Percentiles rank a stretch among this genome's conserved stretches.
Conservation (phyloP, 2,888 invertebrate genomes). For the Drosophila imparisetae region DNA sequence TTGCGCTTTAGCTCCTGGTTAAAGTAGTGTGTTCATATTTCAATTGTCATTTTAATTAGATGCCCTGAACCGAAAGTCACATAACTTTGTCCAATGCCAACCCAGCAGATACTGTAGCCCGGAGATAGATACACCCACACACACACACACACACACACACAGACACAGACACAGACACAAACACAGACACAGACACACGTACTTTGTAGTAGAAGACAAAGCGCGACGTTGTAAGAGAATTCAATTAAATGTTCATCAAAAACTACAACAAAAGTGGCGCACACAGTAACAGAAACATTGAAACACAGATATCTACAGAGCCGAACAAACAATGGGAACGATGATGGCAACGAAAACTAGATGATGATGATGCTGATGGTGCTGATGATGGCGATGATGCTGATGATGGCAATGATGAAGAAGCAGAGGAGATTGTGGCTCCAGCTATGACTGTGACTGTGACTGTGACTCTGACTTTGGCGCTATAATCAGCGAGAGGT, state of each 20-base stretch:
- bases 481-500: constrained; percentile 66
- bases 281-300: constrained; percentile 35
- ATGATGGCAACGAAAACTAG: constrained; percentile 46
- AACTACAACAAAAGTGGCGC: constrained; percentile 74
- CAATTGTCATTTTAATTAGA: constrained; percentile 76
- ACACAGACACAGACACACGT: background rate
- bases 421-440: background rate
- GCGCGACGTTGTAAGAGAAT: constrained; percentile 61
- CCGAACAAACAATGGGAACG: constrained; percentile 42
- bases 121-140: background rate
- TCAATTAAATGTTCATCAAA: constrained; percentile 80
- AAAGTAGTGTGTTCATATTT: constrained; percentile 48
- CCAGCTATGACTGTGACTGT: constrained; percentile 17
- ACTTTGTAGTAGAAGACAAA: constrained; percentile 46
- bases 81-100: constrained; percentile 59
- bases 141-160: background rate
- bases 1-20: constrained; percentile 21
- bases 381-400: constrained; percentile 16
- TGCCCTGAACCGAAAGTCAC: constrained; percentile 51
- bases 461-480: constrained; percentile 23
- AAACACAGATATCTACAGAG: constrained; percentile 33
- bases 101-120: constrained; percentile 30
- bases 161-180: constrained; percentile 1
- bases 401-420: constrained; percentile 10
- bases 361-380: constrained; percentile 33